Evolutionary conservation across 2,113 vertebrate species (phyloP), one percentile per base, ranked within the genome.

Genomic region (Corynorhinus townsendii): DNA sequence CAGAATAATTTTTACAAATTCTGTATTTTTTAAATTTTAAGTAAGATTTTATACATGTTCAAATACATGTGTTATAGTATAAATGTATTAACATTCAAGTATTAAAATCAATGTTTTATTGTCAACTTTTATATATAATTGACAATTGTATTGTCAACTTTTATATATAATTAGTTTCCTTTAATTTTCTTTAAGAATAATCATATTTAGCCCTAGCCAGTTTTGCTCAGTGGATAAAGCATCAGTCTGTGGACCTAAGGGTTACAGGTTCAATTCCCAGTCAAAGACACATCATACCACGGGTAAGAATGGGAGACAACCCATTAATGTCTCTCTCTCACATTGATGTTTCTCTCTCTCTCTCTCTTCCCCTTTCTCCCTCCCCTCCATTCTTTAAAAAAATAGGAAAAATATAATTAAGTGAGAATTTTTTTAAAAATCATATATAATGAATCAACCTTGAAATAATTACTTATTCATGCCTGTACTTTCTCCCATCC

Each of bases 111-210:
- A 49, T 90, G 52, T 81, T 62, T 85, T 77, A 81, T 96, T 96
- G 96, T 94, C 59, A 97, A 81, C 66, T 96, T 81, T 94, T 95
- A 47, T 62, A 86, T 83, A 62, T 49, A 47, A 96, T 96, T 95
- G n/a, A n/a, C n/a, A n/a, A n/a, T n/a, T 95, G 90, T 90, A 96
- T 91, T 96, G 66, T 94, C 59, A 97, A 81, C 66, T 96, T 81
- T 94, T 95, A 47, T 62, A 86, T 83, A 62, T 49, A 47, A 96
- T 96, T 95, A 95, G 54, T 54, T 96, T 89, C 62, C 91, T 80
- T 95, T 93, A 77, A 75, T 96, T 96, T 93, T 93, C 72, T 96
- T 85, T 96, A 89, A 82, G 84, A 81, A 47, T 83, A 95, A 43
- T 43, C 76, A 85, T 90, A 76, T 93, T 95, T 89, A 62, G 26